These are phyloP conservation scores for Vollenhovia emeryi DNA, from an alignment of 1,140 invertebrate genomes.

Conservation along the genomic window DNA sequence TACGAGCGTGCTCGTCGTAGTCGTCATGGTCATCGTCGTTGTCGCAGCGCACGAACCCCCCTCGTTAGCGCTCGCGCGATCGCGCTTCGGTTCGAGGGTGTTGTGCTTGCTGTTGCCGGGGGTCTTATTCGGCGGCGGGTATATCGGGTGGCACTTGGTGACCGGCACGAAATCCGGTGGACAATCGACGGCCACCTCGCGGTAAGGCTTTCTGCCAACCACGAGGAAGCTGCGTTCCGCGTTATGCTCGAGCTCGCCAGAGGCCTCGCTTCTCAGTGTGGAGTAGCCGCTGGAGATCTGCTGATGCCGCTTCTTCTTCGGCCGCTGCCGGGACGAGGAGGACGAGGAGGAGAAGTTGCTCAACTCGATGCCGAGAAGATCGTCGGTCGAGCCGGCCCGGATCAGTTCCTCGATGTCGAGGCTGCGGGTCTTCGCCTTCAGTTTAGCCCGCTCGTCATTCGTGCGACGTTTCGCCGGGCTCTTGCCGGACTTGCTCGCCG, in stretches of 20 bases:
- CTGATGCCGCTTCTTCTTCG: constrained; percentile 78
- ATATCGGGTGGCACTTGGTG: constrained; percentile 90
- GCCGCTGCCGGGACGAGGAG: constrained; percentile 68
- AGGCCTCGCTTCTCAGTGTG: constrained; percentile 84
- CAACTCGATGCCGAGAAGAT: constrained; percentile 80
- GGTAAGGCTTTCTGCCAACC: constrained; percentile 82
- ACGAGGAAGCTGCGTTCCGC: constrained; percentile 62
- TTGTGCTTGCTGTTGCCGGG: constrained; percentile 73
- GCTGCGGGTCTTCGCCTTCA: constrained; percentile 58
- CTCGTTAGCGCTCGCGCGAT: constrained; percentile 60
- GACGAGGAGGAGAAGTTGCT: constrained; percentile 65
- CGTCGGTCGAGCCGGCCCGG: constrained; percentile 84
- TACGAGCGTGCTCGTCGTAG: constrained; percentile 18
- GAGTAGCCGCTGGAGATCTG: constrained; percentile 84
- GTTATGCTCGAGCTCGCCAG: constrained; percentile 71
- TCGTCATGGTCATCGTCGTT: constrained; percentile 38
- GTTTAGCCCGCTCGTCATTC: constrained; percentile 60
- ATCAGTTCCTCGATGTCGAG: constrained; percentile 80
- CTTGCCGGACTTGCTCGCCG: constrained; percentile 45
- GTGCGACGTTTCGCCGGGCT: constrained; percentile 46
- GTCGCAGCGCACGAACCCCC: constrained; percentile 15
- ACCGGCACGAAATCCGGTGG: constrained; percentile 91
- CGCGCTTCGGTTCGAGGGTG: constrained; percentile 71
- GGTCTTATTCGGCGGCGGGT: constrained; percentile 87
- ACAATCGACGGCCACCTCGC: constrained; percentile 91